Percentiles rank a stretch among this genome's conserved stretches.
These are phyloP conservation scores for Torymus texanus DNA, from an alignment of 2,888 invertebrate genomes.

Conservation along the genomic window DNA sequence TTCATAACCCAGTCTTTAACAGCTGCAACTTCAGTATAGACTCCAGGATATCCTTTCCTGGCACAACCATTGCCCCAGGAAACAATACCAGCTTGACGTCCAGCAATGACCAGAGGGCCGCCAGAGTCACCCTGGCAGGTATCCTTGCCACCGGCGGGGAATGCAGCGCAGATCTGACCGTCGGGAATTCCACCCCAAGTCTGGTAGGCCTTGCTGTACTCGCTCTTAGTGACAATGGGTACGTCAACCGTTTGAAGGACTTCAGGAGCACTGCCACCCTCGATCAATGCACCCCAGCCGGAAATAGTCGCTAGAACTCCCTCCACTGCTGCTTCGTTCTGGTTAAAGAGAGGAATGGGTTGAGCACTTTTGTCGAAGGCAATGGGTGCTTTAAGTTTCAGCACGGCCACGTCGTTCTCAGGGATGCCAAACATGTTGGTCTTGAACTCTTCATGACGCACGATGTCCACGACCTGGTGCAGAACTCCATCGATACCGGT, in stretches of 20 bases:
- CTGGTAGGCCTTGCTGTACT: constrained; percentile 76
- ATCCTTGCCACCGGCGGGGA: constrained; percentile 76
- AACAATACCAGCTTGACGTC: constrained; percentile 76
- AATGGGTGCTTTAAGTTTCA: constrained; percentile 76
- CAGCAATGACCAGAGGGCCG: constrained; percentile 75
- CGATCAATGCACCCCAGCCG: constrained; percentile 63
- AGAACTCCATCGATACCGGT: constrained; percentile 76
- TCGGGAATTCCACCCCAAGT: constrained; percentile 60
- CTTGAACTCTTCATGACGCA: constrained; percentile 77
- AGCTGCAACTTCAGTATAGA: constrained; percentile 76
- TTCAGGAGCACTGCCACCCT: constrained; percentile 61
- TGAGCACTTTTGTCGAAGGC: constrained; percentile 74
- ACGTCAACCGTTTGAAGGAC: constrained; percentile 77
- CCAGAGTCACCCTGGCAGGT: constrained; percentile 77
- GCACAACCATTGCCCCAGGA: constrained; percentile 79
- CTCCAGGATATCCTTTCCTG: constrained; percentile 74
- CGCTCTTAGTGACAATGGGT: constrained; percentile 76
- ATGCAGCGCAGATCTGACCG: constrained; percentile 79
- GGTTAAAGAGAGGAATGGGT: constrained; percentile 75
- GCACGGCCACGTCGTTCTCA: constrained; percentile 79
- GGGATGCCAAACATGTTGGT: constrained; percentile 68
- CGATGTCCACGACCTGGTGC: constrained; percentile 73
- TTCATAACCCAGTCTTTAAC: constrained; percentile 71
- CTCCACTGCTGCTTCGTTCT: constrained; percentile 62
- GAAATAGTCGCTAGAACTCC: constrained; percentile 61